These are phyloP conservation scores for Micronycteris hirsuta DNA, from an alignment of 2,113 vertebrate species.

Conservation along the genomic window DNA sequence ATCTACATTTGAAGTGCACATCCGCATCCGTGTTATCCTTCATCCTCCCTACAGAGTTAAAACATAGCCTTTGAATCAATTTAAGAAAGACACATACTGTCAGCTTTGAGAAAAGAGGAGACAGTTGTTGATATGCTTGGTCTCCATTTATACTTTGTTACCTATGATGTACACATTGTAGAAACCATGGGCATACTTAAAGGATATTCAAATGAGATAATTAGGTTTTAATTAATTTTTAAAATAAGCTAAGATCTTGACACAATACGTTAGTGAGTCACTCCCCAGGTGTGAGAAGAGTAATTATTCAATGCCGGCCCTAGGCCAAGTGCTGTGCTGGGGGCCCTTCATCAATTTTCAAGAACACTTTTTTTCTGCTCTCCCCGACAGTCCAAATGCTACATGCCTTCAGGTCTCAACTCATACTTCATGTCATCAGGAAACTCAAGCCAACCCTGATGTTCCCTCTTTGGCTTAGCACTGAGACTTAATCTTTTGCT, in stretches of 20 bases:
- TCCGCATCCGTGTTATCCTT: neutral
- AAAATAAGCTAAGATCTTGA: neutral
- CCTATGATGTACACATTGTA: neutral
- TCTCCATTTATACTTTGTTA: neutral
- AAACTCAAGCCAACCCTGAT: neutral
- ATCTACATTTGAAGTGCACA: neutral
- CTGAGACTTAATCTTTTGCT: neutral
- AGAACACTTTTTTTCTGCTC: neutral
- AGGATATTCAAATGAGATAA: neutral
- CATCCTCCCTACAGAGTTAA: neutral
- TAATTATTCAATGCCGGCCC: neutral
- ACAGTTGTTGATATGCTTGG: neutral
- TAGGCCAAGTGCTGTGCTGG: neutral
- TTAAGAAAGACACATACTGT: neutral
- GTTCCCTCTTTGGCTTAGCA: neutral
- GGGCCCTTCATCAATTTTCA: neutral
- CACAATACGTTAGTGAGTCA: neutral
- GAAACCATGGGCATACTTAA: neutral
- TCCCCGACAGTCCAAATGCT: neutral
- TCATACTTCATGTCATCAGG: neutral
- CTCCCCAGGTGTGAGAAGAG: neutral
- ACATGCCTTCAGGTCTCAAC: neutral
- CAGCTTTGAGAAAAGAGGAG: neutral
- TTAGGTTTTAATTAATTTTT: neutral
- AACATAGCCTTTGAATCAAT: neutral